phyloP scores from a whole-genome alignment of 2,113 vertebrate species.

The Ploceus nigricollis region DNA sequence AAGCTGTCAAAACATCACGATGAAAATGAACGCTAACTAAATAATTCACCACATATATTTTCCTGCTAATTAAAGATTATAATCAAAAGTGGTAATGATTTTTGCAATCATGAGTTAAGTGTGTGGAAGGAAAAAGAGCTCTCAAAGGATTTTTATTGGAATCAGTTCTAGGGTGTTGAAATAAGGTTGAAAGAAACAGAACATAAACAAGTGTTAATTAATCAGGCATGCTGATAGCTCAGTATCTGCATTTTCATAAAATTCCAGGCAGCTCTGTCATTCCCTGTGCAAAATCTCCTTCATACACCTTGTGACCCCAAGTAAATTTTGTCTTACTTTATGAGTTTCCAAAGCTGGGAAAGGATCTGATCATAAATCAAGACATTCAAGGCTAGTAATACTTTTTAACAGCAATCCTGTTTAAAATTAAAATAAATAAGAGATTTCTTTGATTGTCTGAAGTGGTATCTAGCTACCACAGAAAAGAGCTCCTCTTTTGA shows the following conservation, averaged over 20 bases:
- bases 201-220: conserved; percentile 55
- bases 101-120: conserved; percentile 49
- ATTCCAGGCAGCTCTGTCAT: background rate
- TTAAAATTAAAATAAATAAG: background rate
- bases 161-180: conserved; percentile 13
- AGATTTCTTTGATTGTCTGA: background rate
- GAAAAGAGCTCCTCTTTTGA: background rate
- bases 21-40: conserved; percentile 24
- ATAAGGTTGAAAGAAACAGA: conserved; percentile 27
- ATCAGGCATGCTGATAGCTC: background rate
- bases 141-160: conserved; percentile 21
- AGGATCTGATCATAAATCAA: background rate
- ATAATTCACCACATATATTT: conserved; percentile 54
- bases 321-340: background rate
- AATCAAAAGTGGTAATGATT: conserved; percentile 57
- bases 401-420: background rate
- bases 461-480: background rate
- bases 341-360: background rate
- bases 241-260: conserved; percentile 15
- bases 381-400: background rate
- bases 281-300: background rate
- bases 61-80: conserved; percentile 57
- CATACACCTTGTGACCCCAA: background rate
- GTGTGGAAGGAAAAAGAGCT: conserved; percentile 13
- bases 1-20: conserved; percentile 5